Evolutionary conservation across 2,888 invertebrate genomes (phyloP), one percentile per base, ranked within the genome.

Genomic region (Dicyrtomina minuta): DNA sequence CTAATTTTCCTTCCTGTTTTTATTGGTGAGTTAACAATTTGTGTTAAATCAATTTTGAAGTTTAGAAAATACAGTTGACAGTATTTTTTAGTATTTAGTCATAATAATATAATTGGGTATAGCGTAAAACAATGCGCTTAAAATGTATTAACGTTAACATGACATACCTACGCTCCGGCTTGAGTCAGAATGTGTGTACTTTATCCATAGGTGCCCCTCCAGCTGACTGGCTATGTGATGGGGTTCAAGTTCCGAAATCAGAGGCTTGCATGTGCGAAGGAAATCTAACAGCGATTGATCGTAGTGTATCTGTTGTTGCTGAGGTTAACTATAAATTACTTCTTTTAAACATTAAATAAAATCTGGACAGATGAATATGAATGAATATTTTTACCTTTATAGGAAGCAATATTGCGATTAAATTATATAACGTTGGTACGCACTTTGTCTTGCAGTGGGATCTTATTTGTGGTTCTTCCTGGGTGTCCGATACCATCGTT

Each of bases 1-100:
- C 66, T 75, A 1, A 66, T 71, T 10, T 74, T 76, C 46, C 70
- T 73, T 2, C 76, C 76, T 17, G 68, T 76, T 55, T 74, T 75
- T 53, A 74, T 72, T 0, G 76, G 72, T 71, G 58, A 44, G 62
- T 51, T 20, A n/a, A n/a, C n/a, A n/a, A n/a, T n/a, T n/a, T n/a
- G n/a, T n/a, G n/a, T n/a, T n/a, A n/a, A 51, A 4, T 20, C 3
- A 26, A 41, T 59, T 53, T 53, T 53, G 13, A 59, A 41, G 13
- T 22, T 20, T 33, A 33, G 8, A 22, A 58, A 33, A 20, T 8
- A 27, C 10, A 27, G 20, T 59, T 15, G 20, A 41, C 12, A 17
- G 4, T 3, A 2, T 20, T 22, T 2, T 27, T 59, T 17, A 59
- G 17, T 59, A 39, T 43, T 41, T 41, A 5, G 17, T 26, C 41